These are phyloP conservation scores for Apamea sordens DNA, from an alignment of 2,888 invertebrate genomes.

Conservation along the genomic window DNA sequence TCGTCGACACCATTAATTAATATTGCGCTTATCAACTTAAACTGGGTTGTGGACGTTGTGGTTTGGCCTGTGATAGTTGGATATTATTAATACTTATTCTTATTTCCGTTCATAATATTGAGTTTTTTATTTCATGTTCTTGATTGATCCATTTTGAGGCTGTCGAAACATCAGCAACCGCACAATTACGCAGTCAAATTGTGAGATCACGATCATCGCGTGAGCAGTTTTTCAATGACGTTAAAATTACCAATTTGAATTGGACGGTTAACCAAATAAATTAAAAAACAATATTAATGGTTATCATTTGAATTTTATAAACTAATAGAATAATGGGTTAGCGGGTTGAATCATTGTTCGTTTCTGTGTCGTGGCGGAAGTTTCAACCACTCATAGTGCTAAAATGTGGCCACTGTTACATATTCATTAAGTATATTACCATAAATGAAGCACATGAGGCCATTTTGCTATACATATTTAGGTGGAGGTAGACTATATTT, in stretches of 20 bases:
- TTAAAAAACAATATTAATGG: constrained; percentile 33
- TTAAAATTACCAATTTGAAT: constrained; percentile 54
- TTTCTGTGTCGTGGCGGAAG: constrained; percentile 62
- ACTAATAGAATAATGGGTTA: constrained; percentile 56
- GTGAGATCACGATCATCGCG: constrained; percentile 49
- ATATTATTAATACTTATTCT: constrained; percentile 61
- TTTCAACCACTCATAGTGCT: constrained; percentile 48
- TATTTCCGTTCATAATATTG: constrained; percentile 63
- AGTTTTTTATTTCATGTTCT: constrained; percentile 49
- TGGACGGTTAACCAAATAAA: constrained; percentile 50
- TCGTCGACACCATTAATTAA: constrained; percentile 85
- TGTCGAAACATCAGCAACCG: constrained; percentile 45
- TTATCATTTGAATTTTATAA: constrained; percentile 43
- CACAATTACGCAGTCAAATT: constrained; percentile 50
- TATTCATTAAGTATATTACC: constrained; percentile 55
- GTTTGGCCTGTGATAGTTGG: constrained; percentile 63
- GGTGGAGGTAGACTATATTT: not conserved
- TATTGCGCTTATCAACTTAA: constrained; percentile 79
- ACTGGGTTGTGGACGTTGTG: constrained; percentile 76
- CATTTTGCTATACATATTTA: constrained; percentile 4
- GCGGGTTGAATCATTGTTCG: constrained; percentile 48
- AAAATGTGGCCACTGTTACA: constrained; percentile 59
- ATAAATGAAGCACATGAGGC: constrained; percentile 25
- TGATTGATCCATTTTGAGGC: constrained; percentile 49
- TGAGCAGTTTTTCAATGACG: constrained; percentile 49